Evolutionary conservation across 1,140 invertebrate genomes (phyloP).

Genomic region (Prorops nasuta): DNA sequence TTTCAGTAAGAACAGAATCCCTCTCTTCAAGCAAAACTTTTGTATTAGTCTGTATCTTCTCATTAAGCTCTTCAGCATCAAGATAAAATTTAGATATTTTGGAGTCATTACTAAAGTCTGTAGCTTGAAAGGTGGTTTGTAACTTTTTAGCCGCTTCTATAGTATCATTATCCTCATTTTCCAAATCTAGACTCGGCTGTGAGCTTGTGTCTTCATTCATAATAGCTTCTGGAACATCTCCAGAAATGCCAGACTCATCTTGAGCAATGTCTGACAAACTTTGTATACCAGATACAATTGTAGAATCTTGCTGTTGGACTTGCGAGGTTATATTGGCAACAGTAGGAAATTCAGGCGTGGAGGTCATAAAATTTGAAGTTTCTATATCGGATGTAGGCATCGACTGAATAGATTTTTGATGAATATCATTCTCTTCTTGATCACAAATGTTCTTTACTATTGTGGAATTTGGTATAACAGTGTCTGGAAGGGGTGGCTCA

Average conservation of each 20-base stretch:
- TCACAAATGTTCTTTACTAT: slow-evolving; percentile 19
- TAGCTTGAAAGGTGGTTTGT: slow-evolving; percentile 51
- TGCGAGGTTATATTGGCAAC: slow-evolving; percentile 23
- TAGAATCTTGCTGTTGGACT: slow-evolving; percentile 15
- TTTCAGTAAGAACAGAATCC: too few relatives aligned
- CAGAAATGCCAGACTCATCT: slow-evolving; percentile 27
- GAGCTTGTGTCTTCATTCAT: slow-evolving; percentile 55
- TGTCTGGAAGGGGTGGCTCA: slow-evolving; percentile 18
- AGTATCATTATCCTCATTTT: slow-evolving; percentile 38
- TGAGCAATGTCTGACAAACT: slow-evolving; percentile 25
- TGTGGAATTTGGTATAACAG: slow-evolving; percentile 14
- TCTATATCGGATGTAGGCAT: slow-evolving; percentile 23
- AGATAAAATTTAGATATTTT: slow-evolving; percentile 22
- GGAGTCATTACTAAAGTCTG: slow-evolving; percentile 38
- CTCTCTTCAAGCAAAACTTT: slow-evolving; percentile 2
- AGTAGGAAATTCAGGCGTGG: slow-evolving; percentile 28
- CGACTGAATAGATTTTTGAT: slow-evolving; percentile 9
- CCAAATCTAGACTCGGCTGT: slow-evolving; percentile 47
- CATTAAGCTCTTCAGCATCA: slow-evolving; percentile 19
- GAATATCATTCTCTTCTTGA: slow-evolving; percentile 17
- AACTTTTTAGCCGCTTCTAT: slow-evolving; percentile 38
- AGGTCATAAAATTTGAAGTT: slow-evolving; percentile 28
- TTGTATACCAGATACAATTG: slow-evolving; percentile 21
- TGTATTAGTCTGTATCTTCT: slow-evolving; percentile 7
- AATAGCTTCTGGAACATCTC: slow-evolving; percentile 45